Evolutionary conservation across 2,113 vertebrate species (phyloP).

Genomic region (Macquaria ambigua): DNA sequence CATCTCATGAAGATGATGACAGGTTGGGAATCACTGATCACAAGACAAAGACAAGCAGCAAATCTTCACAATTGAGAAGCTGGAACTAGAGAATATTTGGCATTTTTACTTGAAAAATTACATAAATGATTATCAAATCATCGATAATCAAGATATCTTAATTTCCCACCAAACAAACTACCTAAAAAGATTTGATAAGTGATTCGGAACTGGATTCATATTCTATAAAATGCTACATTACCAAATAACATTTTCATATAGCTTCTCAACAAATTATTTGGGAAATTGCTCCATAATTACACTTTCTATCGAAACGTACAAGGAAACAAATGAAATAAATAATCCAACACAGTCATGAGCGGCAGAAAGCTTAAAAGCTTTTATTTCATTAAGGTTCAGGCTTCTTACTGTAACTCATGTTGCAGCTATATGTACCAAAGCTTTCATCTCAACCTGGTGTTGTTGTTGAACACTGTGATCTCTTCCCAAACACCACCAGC

Average conservation of each 20-base stretch:
- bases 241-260: background rate
- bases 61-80: background rate
- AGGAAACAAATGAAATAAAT: background rate
- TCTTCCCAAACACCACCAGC: slow-evolving; percentile 31
- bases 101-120: background rate
- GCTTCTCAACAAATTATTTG: background rate
- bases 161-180: background rate
- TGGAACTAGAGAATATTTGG: background rate
- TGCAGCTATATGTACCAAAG: slow-evolving; percentile 20
- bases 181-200: background rate
- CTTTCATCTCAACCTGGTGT: slow-evolving; percentile 38
- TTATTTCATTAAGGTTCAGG: slow-evolving; percentile 40
- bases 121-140: no score
- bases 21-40: background rate
- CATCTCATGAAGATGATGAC: background rate
- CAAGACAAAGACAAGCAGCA: background rate
- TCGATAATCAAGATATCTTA: background rate
- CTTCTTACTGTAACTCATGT: slow-evolving; percentile 16
- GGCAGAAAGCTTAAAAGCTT: slow-evolving; percentile 24
- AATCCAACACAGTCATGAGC: background rate
- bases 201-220: background rate
- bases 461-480: slow-evolving; percentile 45
- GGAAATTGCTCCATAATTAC: background rate
- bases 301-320: background rate
- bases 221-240: background rate